Percentiles rank a stretch among this genome's conserved stretches.
phyloP scores from a whole-genome alignment of 2,113 vertebrate species.

The Pangasianodon gigas region DNA sequence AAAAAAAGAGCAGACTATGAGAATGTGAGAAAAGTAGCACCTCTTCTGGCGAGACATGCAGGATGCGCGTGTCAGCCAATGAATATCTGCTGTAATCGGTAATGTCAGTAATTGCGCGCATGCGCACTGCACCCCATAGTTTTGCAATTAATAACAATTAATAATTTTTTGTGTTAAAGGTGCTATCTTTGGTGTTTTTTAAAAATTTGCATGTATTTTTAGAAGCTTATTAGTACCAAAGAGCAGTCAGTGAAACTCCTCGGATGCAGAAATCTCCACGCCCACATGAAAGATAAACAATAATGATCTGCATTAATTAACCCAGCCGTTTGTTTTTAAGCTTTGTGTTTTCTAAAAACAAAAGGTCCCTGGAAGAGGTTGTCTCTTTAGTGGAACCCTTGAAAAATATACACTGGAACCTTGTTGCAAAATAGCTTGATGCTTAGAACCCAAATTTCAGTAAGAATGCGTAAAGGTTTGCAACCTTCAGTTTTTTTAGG shows the following conservation, averaged over 20 bases:
- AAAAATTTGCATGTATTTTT: background rate
- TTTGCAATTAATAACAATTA: background rate
- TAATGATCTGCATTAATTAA: background rate
- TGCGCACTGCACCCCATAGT: background rate
- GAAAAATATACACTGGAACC: background rate
- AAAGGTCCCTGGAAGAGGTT: background rate
- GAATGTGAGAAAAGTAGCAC: constrained; percentile 23
- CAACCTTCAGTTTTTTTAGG: background rate
- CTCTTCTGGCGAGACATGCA: background rate
- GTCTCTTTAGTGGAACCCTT: background rate
- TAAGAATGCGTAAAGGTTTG: background rate
- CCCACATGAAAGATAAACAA: background rate
- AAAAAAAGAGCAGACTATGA: background rate
- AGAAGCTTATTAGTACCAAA: background rate
- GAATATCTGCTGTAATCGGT: background rate
- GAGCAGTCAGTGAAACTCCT: background rate
- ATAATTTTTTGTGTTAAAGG: background rate
- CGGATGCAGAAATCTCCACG: background rate
- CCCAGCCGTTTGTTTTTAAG: background rate
- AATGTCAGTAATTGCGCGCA: background rate
- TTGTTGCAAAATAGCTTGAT: background rate
- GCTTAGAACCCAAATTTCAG: background rate
- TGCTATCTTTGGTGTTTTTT: background rate
- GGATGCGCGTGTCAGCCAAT: constrained; percentile 1
- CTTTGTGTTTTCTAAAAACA: background rate